Percentiles rank a stretch among this genome's conserved stretches.
Evolutionary conservation across 2,888 invertebrate genomes (phyloP).

Genomic region (Ferrisia virgata): DNA sequence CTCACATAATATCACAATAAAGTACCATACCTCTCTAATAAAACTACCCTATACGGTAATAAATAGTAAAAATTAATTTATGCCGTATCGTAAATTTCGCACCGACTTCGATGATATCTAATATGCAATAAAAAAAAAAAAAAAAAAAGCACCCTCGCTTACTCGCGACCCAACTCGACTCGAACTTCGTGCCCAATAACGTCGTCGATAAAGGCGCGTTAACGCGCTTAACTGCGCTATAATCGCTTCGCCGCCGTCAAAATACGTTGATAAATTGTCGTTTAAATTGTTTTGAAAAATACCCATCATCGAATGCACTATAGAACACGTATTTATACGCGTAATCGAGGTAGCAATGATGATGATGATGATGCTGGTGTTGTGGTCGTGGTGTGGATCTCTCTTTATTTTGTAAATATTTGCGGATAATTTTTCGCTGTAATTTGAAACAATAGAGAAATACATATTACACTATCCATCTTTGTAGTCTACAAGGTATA

Average conservation of each 20-base stretch:
- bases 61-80: slow-evolving; percentile 23
- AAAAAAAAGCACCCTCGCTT: slow-evolving; percentile 7
- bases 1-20: background rate
- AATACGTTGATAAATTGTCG: slow-evolving; percentile 12
- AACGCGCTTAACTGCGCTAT: slow-evolving; percentile 26
- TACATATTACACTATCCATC: too few species aligned
- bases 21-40: background rate
- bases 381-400: too few species aligned
- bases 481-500: too few species aligned
- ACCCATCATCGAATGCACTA: slow-evolving; percentile 7
- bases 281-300: slow-evolving; percentile 26
- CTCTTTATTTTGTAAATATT: too few species aligned
- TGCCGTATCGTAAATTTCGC: slow-evolving; percentile 23
- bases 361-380: too few species aligned
- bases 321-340: too few species aligned
- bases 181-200: background rate
- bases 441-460: too few species aligned
- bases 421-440: too few species aligned
- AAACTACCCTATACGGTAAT: background rate
- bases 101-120: slow-evolving; percentile 25
- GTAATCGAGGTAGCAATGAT: too few species aligned
- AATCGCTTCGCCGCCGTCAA: slow-evolving; percentile 16
- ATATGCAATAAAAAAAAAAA: slow-evolving; percentile 1
- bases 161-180: background rate
- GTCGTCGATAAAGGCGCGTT: slow-evolving; percentile 16